Evolutionary conservation across 2,113 vertebrate species (phyloP).

Genomic region (Pagrus major): DNA sequence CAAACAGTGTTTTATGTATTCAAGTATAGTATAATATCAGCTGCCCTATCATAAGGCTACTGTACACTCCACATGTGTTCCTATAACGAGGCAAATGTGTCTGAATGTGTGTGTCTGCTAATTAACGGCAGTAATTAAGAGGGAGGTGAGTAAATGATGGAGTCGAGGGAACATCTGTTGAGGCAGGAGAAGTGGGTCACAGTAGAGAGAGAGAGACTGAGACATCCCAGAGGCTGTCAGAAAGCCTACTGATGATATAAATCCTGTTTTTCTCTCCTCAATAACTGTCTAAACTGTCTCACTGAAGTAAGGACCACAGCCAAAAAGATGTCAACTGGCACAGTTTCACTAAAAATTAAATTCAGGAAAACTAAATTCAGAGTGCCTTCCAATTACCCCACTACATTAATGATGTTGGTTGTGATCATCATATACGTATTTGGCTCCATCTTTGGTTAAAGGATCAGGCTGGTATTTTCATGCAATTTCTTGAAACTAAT

Average conservation of each 20-base stretch:
- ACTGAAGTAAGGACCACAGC: background rate
- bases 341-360: background rate
- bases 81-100: background rate
- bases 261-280: background rate
- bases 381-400: background rate
- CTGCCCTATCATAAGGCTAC: background rate
- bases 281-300: slow-evolving; percentile 13
- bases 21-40: background rate
- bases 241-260: slow-evolving; percentile 7
- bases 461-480: background rate
- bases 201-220: slow-evolving; percentile 18
- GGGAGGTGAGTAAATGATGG: slow-evolving; percentile 78
- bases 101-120: slow-evolving; percentile 63
- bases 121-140: slow-evolving; percentile 84
- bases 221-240: slow-evolving; percentile 11
- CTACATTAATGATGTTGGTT: background rate
- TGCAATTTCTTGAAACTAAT: background rate
- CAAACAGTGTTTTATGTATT: background rate
- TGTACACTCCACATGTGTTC: background rate
- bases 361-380: background rate
- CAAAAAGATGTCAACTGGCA: background rate
- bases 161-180: slow-evolving; percentile 74
- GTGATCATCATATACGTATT: background rate
- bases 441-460: background rate
- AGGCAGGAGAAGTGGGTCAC: slow-evolving; percentile 69